Base-by-base conservation (phyloP, 1,140 invertebrate genomes). In the Spodoptera frugiperda region DNA sequence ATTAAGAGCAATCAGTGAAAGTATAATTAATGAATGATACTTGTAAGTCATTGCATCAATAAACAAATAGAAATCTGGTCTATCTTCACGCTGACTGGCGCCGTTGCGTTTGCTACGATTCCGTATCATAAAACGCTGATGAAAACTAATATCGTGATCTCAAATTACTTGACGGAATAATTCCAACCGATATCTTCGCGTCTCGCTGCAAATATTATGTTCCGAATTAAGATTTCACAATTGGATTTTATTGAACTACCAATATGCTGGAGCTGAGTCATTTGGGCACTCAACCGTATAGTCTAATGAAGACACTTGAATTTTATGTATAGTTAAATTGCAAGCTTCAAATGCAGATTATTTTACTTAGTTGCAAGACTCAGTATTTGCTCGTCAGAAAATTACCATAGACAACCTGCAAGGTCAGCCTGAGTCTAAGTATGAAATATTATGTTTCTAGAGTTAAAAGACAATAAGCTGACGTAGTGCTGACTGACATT, bases 61-160 rank as follows among this genome's bases (percentile, higher is more conserved):
- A 86, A 83, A 82, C 80, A 84, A 86, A 87, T 87, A 91, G 89
- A 90, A 92, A 92, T 90, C 86, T 81, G 65, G 77, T 82, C 30
- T 68, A 82, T 81, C 87, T 92, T 87, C 87, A 85, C 82, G 85
- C 80, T 87, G 70, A 72, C 76, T 67, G 84, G 78, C 78, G 81
- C 63, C 82, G 78, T 76, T 74, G 79, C 55, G 59, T 59, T 78
- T 80, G 61, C 73, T 61, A 67, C 57, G 76, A 87, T 89, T 89
- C 83, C 80, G 83, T 87, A 82, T 85, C 82, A 76, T 39, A 63
- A 67, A 74, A 80, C 61, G 75, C 33, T 78, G 71, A 86, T 88
- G 89, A 89, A 89, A 91, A 85, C 78, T 79, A 89, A 89, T 89
- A 89, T 77, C 72, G 79, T 57, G 71, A 77, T 82, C 84, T 87